phyloP scores from a whole-genome alignment of 53 echinoderm and acorn worm species.

The Paracentrotus lividus region DNA sequence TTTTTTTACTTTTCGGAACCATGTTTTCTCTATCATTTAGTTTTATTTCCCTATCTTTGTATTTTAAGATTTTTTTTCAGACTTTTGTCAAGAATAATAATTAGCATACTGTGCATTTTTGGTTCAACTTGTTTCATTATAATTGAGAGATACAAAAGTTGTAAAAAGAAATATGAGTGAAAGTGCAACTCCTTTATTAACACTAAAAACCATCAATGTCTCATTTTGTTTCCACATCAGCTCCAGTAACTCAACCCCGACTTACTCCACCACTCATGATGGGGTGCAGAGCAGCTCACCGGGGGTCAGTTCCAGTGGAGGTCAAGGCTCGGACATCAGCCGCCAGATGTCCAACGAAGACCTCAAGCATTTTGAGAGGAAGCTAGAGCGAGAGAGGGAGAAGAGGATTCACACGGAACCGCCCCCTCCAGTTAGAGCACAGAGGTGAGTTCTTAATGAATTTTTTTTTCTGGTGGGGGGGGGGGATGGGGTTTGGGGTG shows the following conservation, averaged over 20 bases:
- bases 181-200: no score
- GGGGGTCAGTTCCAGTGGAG: constrained; percentile 61
- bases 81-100: no score
- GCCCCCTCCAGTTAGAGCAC: constrained; percentile 45
- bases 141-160: no score
- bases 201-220: no score
- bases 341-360: constrained; percentile 77
- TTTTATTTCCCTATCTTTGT: no score
- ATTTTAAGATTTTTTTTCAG: no score
- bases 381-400: constrained; percentile 88
- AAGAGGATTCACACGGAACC: constrained; percentile 79
- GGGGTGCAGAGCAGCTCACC: constrained; percentile 10
- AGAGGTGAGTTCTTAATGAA: constrained; percentile 54
- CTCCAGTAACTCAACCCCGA: constrained; percentile 48
- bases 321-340: constrained; percentile 41
- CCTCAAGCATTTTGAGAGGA: constrained; percentile 84
- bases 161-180: no score
- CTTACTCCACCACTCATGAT: constrained; percentile 43
- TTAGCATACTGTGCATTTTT: no score
- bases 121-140: no score
- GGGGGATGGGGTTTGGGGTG: background rate
- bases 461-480: background rate
- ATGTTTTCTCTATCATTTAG: no score
- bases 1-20: no score
- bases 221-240: background rate